Percentiles rank a stretch among this genome's conserved stretches.
These are phyloP conservation scores for Nesidiocoris tenuis DNA, from an alignment of 2,888 invertebrate species.

Conservation along the genomic window DNA sequence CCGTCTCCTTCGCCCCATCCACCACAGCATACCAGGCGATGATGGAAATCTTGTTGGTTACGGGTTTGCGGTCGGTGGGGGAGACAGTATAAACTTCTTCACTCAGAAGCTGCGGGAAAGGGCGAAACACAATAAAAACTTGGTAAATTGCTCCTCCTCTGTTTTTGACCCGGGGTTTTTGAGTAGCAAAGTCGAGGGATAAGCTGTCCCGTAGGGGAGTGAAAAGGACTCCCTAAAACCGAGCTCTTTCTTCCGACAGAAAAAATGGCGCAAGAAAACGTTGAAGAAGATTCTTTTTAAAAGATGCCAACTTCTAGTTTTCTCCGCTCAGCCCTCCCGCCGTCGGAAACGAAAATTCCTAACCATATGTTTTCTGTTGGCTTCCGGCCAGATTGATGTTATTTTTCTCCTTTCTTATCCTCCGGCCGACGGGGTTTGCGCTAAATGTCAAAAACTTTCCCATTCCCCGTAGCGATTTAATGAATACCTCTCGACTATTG, in stretches of 20 bases:
- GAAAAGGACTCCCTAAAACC: neutral
- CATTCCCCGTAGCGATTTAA: slow-evolving; percentile 12
- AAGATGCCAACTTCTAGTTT: neutral
- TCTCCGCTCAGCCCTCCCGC: neutral
- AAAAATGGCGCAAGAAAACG: slow-evolving; percentile 1
- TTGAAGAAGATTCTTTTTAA: slow-evolving; percentile 26
- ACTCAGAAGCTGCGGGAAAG: neutral
- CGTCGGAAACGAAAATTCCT: slow-evolving; percentile 12
- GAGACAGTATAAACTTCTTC: neutral
- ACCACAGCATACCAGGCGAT: neutral
- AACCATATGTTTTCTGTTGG: slow-evolving; percentile 25
- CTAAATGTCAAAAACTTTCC: slow-evolving; percentile 44
- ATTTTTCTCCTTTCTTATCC: neutral
- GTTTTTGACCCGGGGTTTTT: slow-evolving; percentile 8
- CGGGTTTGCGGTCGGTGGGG: neutral
- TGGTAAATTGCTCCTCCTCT: slow-evolving; percentile 38
- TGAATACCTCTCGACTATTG: slow-evolving; percentile 14
- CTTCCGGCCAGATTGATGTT: slow-evolving; percentile 36
- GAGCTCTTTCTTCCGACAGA: neutral
- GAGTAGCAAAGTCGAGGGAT: slow-evolving; percentile 8
- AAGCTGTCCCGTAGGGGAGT: slow-evolving; percentile 12
- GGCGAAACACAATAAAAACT: slow-evolving; percentile 40
- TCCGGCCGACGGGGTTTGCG: slow-evolving; percentile 28
- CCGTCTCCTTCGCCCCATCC: neutral
- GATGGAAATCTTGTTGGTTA: neutral